Percentiles rank a stretch among this genome's conserved stretches.
phyloP scores from a whole-genome alignment of 64 coral and sea anemone species.

The Pocillopora verrucosa region DNA sequence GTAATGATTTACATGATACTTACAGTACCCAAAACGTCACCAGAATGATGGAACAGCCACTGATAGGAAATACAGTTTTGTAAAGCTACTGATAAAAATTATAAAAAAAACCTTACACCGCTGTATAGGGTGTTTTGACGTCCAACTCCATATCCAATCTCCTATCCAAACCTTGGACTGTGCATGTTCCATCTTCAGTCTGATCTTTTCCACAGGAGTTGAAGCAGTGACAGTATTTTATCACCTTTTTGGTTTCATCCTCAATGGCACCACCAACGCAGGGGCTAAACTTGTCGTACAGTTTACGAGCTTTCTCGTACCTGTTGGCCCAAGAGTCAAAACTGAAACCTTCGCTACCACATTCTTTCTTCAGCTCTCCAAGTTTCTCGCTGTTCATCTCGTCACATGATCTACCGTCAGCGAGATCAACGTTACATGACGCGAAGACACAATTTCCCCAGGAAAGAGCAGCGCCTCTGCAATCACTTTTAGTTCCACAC shows the following conservation, averaged over 20 bases:
- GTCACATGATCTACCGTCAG: not conserved
- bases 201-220: conserved; percentile 11
- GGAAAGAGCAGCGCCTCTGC: not conserved
- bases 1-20: too few relatives aligned
- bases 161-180: conserved; percentile 10
- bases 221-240: not conserved
- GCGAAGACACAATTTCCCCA: not conserved
- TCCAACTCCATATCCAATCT: conserved; percentile 28
- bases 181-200: conserved; percentile 2
- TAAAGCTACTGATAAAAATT: not conserved
- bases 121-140: not conserved
- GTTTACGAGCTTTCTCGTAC: not conserved
- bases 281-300: not conserved
- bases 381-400: not conserved
- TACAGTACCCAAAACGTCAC: too few relatives aligned
- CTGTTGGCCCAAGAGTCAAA: not conserved
- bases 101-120: conserved; percentile 14
- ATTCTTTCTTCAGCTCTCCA: not conserved
- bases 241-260: not conserved
- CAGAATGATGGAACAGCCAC: too few relatives aligned
- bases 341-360: not conserved
- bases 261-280: not conserved
- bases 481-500: not conserved
- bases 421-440: not conserved
- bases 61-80: too few relatives aligned